Evolutionary conservation across 1,140 invertebrate species (phyloP).

Genomic region (Neoseiulus cucumeris): DNA sequence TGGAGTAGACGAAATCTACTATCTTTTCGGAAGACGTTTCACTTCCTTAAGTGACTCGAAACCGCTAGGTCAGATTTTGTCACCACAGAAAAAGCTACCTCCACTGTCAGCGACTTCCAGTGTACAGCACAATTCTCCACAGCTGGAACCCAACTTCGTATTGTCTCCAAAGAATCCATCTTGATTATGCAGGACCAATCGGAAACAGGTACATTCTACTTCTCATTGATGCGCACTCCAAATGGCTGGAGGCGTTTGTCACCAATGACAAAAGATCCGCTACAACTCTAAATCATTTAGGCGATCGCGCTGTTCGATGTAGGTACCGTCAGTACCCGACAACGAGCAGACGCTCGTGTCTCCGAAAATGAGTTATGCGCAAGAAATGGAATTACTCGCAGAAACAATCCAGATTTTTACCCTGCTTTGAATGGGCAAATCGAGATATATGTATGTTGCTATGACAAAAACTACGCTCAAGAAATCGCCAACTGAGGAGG

Average conservation of each 20-base stretch:
- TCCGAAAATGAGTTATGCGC: too few species aligned
- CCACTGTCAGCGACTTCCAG: constrained; percentile 23
- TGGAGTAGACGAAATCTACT: constrained; percentile 32
- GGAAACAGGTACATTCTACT: constrained; percentile 18
- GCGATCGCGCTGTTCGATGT: too few species aligned
- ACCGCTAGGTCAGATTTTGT: constrained; percentile 31
- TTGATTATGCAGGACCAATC: constrained; percentile 24
- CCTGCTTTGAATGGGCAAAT: too few species aligned
- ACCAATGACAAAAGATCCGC: too few species aligned
- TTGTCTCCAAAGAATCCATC: constrained; percentile 18
- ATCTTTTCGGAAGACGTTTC: constrained; percentile 31
- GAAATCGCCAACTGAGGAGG: too few species aligned
- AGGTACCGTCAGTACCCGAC: too few species aligned
- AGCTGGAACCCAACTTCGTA: constrained; percentile 15
- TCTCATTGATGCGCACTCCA: constrained; percentile 22
- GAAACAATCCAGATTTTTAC: too few species aligned
- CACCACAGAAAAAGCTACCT: constrained; percentile 19
- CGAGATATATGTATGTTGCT: too few species aligned
- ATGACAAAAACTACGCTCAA: too few species aligned
- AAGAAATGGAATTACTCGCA: too few species aligned
- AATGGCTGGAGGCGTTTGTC: constrained; percentile 22
- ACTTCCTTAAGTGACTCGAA: constrained; percentile 31
- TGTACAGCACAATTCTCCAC: constrained; percentile 26
- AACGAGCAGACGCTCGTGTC: too few species aligned
- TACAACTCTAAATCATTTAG: too few species aligned